These are phyloP conservation scores for Ephialtes manifestator DNA, from an alignment of 2,888 invertebrate species.

Conservation along the genomic window DNA sequence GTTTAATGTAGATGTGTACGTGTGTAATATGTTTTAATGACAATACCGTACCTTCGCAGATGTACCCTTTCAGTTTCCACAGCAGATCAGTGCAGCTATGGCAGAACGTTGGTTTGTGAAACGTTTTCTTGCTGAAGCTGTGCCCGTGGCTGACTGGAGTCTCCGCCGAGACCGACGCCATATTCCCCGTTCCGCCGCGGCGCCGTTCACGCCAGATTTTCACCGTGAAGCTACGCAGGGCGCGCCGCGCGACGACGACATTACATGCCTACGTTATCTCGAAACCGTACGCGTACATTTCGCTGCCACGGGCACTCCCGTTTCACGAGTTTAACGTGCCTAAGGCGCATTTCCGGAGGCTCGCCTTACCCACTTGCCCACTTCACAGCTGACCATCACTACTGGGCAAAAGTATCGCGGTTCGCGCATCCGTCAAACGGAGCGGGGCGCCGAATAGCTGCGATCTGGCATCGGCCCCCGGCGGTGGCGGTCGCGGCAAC, in stretches of 20 bases:
- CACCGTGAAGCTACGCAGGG: slow-evolving; percentile 87
- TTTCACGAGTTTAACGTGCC: slow-evolving; percentile 78
- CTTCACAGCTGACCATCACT: slow-evolving; percentile 81
- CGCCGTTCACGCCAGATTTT: slow-evolving; percentile 89
- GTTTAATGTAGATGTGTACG: neutral
- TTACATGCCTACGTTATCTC: slow-evolving; percentile 87
- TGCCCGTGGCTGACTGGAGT: slow-evolving; percentile 92
- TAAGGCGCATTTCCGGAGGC: slow-evolving; percentile 83
- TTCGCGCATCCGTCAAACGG: slow-evolving; percentile 81
- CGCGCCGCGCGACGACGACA: slow-evolving; percentile 81
- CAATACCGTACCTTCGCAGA: slow-evolving; percentile 95
- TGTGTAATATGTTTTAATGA: neutral
- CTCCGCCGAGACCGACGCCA: slow-evolving; percentile 88
- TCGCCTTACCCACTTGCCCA: slow-evolving; percentile 73
- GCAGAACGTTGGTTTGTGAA: slow-evolving; percentile 99
- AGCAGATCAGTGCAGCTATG: slow-evolving; percentile 99
- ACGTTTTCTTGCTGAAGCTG: slow-evolving; percentile 99
- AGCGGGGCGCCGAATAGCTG: slow-evolving; percentile 75
- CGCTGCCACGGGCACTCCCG: slow-evolving; percentile 78
- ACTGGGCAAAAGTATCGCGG: slow-evolving; percentile 63
- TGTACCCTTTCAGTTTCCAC: slow-evolving; percentile 99
- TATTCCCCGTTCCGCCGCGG: slow-evolving; percentile 88
- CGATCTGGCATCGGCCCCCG: slow-evolving; percentile 71
- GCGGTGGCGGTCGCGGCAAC: slow-evolving; percentile 20
- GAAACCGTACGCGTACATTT: slow-evolving; percentile 88